Evolutionary conservation across 2,888 invertebrate genomes (phyloP).

Genomic region (Lithophane semibrunnea): DNA sequence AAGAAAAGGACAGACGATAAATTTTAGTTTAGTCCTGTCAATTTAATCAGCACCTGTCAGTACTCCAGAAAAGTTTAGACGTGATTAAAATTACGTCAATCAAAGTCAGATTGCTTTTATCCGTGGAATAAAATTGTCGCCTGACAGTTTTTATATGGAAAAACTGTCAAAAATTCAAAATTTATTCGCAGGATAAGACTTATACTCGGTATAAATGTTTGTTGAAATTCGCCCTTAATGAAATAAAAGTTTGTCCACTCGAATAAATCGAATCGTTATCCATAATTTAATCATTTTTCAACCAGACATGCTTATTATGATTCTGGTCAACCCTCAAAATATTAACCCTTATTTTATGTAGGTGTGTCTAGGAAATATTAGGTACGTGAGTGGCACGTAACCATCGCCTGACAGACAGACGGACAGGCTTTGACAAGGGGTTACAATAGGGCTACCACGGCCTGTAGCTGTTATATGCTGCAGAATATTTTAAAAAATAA

Average conservation of each 20-base stretch:
- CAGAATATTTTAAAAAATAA: constrained; percentile 1
- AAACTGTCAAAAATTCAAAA: too few species aligned
- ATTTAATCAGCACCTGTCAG: too few species aligned
- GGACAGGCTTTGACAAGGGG: constrained; percentile 47
- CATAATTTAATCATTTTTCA: not conserved
- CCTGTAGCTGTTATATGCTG: not conserved
- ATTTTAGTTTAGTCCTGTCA: too few species aligned
- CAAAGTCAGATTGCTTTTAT: too few species aligned
- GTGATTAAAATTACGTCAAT: too few species aligned
- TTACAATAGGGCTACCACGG: constrained; percentile 26
- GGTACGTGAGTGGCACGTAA: constrained; percentile 11
- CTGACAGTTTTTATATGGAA: too few species aligned
- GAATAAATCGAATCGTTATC: not conserved
- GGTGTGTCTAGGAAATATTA: constrained; percentile 18
- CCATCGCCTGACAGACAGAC: constrained; percentile 35
- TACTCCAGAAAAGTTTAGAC: too few species aligned
- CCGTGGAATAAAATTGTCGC: too few species aligned
- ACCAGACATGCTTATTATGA: not conserved
- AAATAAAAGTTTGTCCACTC: not conserved
- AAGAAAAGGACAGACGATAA: too few species aligned
- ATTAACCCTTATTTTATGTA: constrained; percentile 17
- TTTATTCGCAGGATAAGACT: too few species aligned
- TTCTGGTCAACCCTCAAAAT: not conserved
- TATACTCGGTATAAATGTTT: too few species aligned
- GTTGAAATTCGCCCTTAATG: too few species aligned